phyloP scores from a whole-genome alignment of 92 coral and sea anemone genomes.

The Bergia sp. region DNA sequence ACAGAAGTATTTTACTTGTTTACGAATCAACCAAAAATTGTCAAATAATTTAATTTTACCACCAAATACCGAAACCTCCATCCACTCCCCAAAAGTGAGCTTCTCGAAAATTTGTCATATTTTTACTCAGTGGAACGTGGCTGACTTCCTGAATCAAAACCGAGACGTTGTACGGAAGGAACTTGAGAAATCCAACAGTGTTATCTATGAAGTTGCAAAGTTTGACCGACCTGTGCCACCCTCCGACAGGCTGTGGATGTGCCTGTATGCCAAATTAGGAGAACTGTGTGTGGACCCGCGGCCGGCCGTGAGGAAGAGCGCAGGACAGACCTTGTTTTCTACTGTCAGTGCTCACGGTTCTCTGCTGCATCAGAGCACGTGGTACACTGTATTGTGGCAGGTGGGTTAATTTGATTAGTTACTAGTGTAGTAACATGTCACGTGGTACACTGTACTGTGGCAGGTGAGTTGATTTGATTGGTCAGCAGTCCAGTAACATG shows the following conservation, averaged over 20 bases:
- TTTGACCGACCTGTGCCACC: conserved; percentile 94
- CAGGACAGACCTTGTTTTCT: conserved; percentile 98
- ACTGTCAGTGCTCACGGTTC: conserved; percentile 98
- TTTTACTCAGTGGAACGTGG: conserved; percentile 91
- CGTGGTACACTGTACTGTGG: conserved; percentile 94
- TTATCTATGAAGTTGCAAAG: conserved; percentile 65
- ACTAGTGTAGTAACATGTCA: conserved; percentile 9
- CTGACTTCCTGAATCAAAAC: conserved; percentile 94
- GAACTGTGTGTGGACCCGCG: conserved; percentile 98
- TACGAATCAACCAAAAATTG: neutral
- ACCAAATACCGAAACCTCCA: neutral
- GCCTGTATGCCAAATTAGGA: conserved; percentile 92
- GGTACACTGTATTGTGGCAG: conserved; percentile 99
- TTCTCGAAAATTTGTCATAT: neutral
- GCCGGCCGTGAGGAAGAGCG: conserved; percentile 98
- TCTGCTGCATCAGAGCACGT: conserved; percentile 83
- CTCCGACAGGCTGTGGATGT: conserved; percentile 98
- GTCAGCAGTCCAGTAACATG: neutral
- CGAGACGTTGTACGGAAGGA: conserved; percentile 86
- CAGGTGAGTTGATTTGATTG: conserved; percentile 46
- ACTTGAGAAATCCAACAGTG: conserved; percentile 62
- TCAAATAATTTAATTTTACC: neutral
- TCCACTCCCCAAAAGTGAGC: neutral
- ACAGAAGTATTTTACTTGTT: too few relatives aligned
- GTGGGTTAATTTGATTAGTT: conserved; percentile 42